These are phyloP conservation scores for Neria commutata DNA, from an alignment of 2,888 invertebrate species.

Conservation along the genomic window DNA sequence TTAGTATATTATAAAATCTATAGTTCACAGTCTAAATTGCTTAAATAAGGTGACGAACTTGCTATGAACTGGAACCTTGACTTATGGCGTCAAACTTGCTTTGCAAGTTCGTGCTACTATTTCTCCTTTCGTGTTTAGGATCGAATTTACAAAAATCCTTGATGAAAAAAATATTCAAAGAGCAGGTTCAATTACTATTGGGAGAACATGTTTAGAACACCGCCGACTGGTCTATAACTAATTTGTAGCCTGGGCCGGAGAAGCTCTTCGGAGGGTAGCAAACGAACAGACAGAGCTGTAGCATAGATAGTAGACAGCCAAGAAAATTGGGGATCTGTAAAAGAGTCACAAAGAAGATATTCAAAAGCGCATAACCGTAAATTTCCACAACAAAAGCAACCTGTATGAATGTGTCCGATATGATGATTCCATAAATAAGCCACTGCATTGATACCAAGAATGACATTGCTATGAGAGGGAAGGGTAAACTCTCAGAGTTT, in stretches of 20 bases:
- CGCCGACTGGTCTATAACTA: constrained; percentile 53
- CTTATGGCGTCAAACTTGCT: too few relatives aligned
- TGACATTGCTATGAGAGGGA: constrained; percentile 83
- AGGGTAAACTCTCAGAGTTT: constrained; percentile 85
- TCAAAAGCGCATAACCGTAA: constrained; percentile 9
- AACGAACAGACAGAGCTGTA: constrained; percentile 74
- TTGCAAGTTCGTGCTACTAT: too few relatives aligned
- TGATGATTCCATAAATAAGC: constrained; percentile 81
- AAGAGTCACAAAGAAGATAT: constrained; percentile 19
- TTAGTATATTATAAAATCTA: too few relatives aligned
- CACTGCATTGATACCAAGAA: constrained; percentile 83
- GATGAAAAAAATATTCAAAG: background rate
- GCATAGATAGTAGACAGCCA: constrained; percentile 74
- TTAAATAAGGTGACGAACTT: too few relatives aligned
- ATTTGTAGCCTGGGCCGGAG: constrained; percentile 56
- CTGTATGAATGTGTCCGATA: constrained; percentile 80
- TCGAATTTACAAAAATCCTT: background rate
- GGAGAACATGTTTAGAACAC: constrained; percentile 12
- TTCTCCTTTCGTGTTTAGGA: too few relatives aligned
- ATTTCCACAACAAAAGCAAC: constrained; percentile 60
- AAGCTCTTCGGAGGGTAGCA: constrained; percentile 69
- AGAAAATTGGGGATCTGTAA: constrained; percentile 80
- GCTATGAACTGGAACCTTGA: too few relatives aligned
- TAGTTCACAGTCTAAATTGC: too few relatives aligned
- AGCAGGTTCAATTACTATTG: background rate